Evolutionary conservation across 2,797 vertebrate genomes (phyloP).

Genomic region (Catostomus latipinnis): DNA sequence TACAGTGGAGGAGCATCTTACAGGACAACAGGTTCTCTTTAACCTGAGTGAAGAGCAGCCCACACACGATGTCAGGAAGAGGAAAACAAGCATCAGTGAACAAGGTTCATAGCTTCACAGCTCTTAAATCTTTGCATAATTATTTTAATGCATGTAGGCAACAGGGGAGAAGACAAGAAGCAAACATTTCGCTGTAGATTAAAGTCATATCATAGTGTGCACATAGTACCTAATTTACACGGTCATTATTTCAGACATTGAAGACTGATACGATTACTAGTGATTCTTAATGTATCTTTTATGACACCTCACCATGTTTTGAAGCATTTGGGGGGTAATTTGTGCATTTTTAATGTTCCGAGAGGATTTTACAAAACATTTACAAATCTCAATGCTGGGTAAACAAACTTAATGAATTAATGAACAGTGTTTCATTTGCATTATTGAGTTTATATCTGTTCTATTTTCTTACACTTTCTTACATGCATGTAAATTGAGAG

Average conservation of each 20-base stretch:
- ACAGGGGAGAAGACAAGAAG: slow-evolving; percentile 27
- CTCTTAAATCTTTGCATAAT: slow-evolving; percentile 24
- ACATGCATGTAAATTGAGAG: not conserved
- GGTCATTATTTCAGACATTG: slow-evolving; percentile 35
- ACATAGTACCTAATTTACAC: slow-evolving; percentile 39
- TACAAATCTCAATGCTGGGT: slow-evolving; percentile 32
- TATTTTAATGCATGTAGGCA: slow-evolving; percentile 30
- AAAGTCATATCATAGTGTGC: slow-evolving; percentile 4
- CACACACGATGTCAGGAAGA: not conserved
- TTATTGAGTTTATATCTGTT: not conserved
- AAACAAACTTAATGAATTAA: slow-evolving; percentile 30
- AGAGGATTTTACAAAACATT: slow-evolving; percentile 24
- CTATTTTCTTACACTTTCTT: not conserved
- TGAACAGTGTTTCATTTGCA: slow-evolving; percentile 11
- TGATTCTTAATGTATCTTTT: slow-evolving; percentile 42
- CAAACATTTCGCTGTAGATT: slow-evolving; percentile 36
- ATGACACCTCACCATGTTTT: slow-evolving; percentile 30
- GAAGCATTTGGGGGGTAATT: slow-evolving; percentile 4
- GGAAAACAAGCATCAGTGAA: slow-evolving; percentile 1
- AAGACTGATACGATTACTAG: slow-evolving; percentile 21
- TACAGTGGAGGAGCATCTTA: slow-evolving; percentile 98
- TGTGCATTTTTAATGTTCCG: slow-evolving; percentile 28
- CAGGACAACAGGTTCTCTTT: slow-evolving; percentile 97
- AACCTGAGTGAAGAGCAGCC: slow-evolving; percentile 76
- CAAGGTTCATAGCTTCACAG: not conserved